phyloP scores from a whole-genome alignment of 2,797 vertebrate species.

The Ptychadena robeensis region DNA sequence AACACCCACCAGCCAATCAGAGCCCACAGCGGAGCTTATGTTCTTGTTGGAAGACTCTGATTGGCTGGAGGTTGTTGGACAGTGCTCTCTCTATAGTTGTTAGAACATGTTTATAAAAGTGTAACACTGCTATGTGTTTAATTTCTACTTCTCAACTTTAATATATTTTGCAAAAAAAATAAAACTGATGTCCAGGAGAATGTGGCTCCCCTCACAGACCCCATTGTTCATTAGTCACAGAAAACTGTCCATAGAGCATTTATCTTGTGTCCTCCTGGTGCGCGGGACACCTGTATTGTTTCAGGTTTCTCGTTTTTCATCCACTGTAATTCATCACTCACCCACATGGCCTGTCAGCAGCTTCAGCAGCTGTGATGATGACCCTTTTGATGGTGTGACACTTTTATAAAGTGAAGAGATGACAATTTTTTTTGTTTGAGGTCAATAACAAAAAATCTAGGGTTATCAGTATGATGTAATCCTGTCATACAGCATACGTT shows the following conservation, averaged over 20 bases:
- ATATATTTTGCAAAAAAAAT: too few species aligned
- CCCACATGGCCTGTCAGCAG: constrained; percentile 66
- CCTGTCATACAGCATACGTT: not conserved
- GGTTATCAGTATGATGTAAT: not conserved
- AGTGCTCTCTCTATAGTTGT: too few species aligned
- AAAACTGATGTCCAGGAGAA: not conserved
- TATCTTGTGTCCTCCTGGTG: constrained; percentile 72
- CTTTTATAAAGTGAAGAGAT: constrained; percentile 58
- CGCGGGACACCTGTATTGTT: constrained; percentile 71
- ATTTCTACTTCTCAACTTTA: too few species aligned
- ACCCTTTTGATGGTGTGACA: constrained; percentile 57
- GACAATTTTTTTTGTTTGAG: constrained; percentile 19
- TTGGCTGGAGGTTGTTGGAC: too few species aligned
- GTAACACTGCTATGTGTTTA: too few species aligned
- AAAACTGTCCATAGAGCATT: constrained; percentile 69
- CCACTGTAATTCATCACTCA: constrained; percentile 73
- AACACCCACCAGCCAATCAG: too few species aligned
- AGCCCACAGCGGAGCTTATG: too few species aligned
- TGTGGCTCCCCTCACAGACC: constrained; percentile 24
- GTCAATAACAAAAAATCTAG: constrained; percentile 44
- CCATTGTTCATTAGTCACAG: constrained; percentile 72
- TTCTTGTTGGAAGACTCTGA: too few species aligned
- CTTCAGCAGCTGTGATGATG: constrained; percentile 45
- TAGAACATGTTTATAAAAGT: too few species aligned
- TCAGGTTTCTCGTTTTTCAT: constrained; percentile 75